Conservation (phyloP, 53 echinoderm and acorn worm genomes). For the Echinometra lucunter region DNA sequence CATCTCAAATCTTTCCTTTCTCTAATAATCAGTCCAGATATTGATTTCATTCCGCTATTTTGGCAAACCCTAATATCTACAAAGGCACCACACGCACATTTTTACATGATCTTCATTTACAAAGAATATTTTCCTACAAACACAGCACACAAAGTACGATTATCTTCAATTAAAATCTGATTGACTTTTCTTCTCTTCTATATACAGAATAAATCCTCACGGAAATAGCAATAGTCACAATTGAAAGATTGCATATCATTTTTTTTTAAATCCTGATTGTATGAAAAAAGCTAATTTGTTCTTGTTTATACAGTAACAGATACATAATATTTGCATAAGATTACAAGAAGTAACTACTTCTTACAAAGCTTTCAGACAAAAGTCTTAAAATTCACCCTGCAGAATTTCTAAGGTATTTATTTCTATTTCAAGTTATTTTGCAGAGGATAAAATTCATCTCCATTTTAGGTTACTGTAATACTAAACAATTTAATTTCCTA, state of each 20-base stretch:
- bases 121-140: constrained; percentile 1
- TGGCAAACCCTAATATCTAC: constrained; percentile 49
- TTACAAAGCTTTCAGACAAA: background rate
- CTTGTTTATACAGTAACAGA: constrained; percentile 30
- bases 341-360: background rate
- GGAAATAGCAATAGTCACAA: constrained; percentile 41
- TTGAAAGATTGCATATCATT: constrained; percentile 59
- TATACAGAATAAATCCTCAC: constrained; percentile 46
- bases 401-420: background rate
- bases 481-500: background rate
- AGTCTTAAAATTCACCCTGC: constrained; percentile 31
- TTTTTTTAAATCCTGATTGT: constrained; percentile 61
- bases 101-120: background rate
- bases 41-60: background rate
- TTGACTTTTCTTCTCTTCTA: constrained; percentile 38
- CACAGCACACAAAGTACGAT: constrained; percentile 59
- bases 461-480: background rate
- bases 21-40: background rate
- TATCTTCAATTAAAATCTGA: constrained; percentile 60
- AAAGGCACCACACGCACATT: constrained; percentile 49
- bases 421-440: background rate
- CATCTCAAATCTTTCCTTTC: background rate
- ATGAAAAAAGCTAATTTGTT: constrained; percentile 53
- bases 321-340: constrained; percentile 52
- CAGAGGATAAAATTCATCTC: background rate